A percentile compares a stretch with the other conserved stretches of the same genome.
These are phyloP conservation scores for Oryzias melastigma DNA, from an alignment of 2,113 vertebrate genomes.

Conservation along the genomic window DNA sequence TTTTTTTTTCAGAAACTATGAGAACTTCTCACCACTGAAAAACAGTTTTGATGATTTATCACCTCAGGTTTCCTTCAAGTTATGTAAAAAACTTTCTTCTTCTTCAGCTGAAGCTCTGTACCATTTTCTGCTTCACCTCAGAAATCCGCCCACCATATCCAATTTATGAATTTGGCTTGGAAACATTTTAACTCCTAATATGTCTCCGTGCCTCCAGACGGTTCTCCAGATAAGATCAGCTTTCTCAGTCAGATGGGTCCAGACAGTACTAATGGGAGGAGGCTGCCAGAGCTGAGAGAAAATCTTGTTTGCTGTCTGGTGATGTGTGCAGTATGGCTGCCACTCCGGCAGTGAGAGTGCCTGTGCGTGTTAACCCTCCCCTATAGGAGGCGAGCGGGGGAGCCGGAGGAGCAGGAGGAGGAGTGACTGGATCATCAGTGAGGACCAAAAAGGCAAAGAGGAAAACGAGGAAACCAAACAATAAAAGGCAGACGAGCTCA, in stretches of 20 bases:
- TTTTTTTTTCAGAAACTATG: background rate
- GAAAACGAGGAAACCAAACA: conserved; percentile 1
- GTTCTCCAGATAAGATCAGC: conserved; percentile 52
- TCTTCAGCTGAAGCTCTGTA: conserved; percentile 9
- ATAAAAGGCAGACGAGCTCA: background rate
- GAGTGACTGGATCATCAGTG: conserved; percentile 20
- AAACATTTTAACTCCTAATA: conserved; percentile 46
- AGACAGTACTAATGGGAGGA: conserved; percentile 24
- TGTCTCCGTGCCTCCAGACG: conserved; percentile 41
- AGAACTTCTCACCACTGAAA: background rate
- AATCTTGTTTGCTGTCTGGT: conserved; percentile 53
- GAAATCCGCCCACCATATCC: conserved; percentile 31
- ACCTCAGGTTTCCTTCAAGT: too few relatives aligned
- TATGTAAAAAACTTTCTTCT: too few relatives aligned
- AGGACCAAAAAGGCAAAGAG: conserved; percentile 5
- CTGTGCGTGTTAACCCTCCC: conserved; percentile 14
- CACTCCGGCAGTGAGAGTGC: conserved; percentile 24
- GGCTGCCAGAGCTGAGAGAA: conserved; percentile 32
- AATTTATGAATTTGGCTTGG: conserved; percentile 48
- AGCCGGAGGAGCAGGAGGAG: conserved; percentile 27
- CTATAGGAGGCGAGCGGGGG: conserved; percentile 18
- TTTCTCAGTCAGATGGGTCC: conserved; percentile 30
- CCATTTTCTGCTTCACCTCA: conserved; percentile 26
- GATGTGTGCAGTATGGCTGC: conserved; percentile 29
- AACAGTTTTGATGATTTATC: too few relatives aligned